These are phyloP conservation scores for Sebastes aleutianus DNA, from an alignment of 2,797 vertebrate species.

Conservation along the genomic window DNA sequence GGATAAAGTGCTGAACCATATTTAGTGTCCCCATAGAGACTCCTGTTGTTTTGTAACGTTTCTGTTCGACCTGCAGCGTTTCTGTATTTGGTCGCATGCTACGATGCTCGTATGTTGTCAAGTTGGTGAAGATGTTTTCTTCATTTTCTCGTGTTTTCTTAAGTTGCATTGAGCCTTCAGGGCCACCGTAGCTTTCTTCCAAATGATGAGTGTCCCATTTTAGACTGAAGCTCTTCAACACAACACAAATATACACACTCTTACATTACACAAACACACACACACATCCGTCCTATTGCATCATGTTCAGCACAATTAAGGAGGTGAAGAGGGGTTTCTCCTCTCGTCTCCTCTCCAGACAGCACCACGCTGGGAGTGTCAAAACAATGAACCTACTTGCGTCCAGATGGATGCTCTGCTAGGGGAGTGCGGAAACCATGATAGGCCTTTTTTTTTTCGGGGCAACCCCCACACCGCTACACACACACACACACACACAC, in stretches of 20 bases:
- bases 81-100: background rate
- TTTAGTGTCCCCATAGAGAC: background rate
- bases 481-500: conserved; percentile 13
- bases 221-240: background rate
- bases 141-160: background rate
- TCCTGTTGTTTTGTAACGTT: background rate
- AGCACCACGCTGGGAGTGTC: conserved; percentile 73
- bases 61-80: background rate
- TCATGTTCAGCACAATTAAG: conserved; percentile 22
- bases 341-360: conserved; percentile 64
- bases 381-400: conserved; percentile 72
- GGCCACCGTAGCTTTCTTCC: background rate
- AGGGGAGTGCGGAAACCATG: conserved; percentile 42
- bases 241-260: background rate
- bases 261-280: background rate
- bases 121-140: background rate
- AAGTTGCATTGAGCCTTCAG: background rate
- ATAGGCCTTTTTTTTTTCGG: conserved; percentile 49
- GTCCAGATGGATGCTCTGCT: conserved; percentile 74
- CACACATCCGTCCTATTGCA: background rate
- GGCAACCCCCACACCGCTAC: conserved; percentile 5
- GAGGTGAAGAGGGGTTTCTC: conserved; percentile 20
- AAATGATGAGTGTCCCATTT: background rate
- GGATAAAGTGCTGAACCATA: background rate
- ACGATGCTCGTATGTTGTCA: no score